A percentile compares a stretch with the other conserved stretches of the same genome.
These are phyloP conservation scores for Diprion similis DNA, from an alignment of 1,140 invertebrate genomes.

Conservation along the genomic window DNA sequence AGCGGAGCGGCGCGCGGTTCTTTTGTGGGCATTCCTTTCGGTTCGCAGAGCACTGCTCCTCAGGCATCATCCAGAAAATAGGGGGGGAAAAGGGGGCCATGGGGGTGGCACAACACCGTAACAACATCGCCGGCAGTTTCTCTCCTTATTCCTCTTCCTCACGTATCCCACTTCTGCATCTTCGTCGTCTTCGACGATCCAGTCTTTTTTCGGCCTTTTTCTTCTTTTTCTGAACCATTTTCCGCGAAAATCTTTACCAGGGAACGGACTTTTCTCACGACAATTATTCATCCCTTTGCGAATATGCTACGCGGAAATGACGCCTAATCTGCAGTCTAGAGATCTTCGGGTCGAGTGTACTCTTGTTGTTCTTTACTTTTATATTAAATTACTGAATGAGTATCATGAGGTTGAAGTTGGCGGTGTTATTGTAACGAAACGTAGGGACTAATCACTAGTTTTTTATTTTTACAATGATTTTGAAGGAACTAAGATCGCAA, in stretches of 20 bases:
- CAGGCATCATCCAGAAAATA: background rate
- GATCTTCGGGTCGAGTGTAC: too few species aligned
- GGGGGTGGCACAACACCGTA: background rate
- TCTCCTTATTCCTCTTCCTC: background rate
- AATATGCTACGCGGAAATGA: too few species aligned
- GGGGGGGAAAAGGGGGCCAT: background rate
- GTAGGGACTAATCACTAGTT: too few species aligned
- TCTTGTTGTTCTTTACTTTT: too few species aligned
- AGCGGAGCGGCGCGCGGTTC: conserved; percentile 35
- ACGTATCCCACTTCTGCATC: background rate
- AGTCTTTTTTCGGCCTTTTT: too few species aligned
- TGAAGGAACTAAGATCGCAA: too few species aligned
- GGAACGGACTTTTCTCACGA: background rate
- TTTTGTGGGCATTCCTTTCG: conserved; percentile 39
- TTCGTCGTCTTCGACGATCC: too few species aligned
- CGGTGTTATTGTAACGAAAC: too few species aligned
- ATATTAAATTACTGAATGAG: too few species aligned
- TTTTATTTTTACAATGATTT: too few species aligned
- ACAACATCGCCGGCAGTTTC: background rate
- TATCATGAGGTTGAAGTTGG: too few species aligned
- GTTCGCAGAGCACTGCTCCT: conserved; percentile 9
- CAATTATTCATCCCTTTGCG: background rate
- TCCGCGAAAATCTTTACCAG: background rate
- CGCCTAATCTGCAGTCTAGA: too few species aligned
- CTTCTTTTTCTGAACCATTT: background rate